Base-by-base conservation (phyloP, 2,888 invertebrate species). In the Erynnis tages region DNA sequence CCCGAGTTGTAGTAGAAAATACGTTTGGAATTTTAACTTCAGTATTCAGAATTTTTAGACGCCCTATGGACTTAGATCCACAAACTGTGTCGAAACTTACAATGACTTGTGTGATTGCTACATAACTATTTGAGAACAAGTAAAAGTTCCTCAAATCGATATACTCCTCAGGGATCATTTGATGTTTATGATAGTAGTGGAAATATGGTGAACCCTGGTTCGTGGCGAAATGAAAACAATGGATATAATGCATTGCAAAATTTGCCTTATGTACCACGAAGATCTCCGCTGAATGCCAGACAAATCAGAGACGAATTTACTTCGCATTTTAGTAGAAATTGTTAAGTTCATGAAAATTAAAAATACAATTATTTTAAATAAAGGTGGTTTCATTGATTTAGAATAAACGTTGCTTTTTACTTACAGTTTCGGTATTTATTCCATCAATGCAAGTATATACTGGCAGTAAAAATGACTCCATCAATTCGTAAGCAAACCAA, bases 101-200 rank as follows among this genome's bases (percentile, higher is more conserved):
- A 25, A 67, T 67, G 65, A 68, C 69, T 23, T 69, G 72, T 62
- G 54, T 67, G n/a, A 50, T 45, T 65, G 49, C 54, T 72, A 54
- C 70, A 73, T 52, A 65, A 65, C 56, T 63, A 54, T 54, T 40
- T 49, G 16, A 40, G 40, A 21, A 27, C 27, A 27, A 27, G 27
- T 27, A 52, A 56, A 56, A 67, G 58, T 41, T 68, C 69, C 16
- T 41, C 57, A 50, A 27, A 47, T 14, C 43, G 62, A 37, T 66
- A 68, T 60, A 57, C 56, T 41, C 61, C 61, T 56, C 62, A 49
- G 16, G 56, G 67, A n/a, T 49, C 61, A 46, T 59, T 65, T 45
- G 66, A 67, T 40, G 54, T 38, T 52, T 58, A 58, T 50, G 61
- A 48, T 21, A 37, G 41, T 21, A 54, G 35, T 41, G 41, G 47